Base-by-base conservation (phyloP, 2,888 invertebrate species). In the Poecilobothrus nobilitatus region DNA sequence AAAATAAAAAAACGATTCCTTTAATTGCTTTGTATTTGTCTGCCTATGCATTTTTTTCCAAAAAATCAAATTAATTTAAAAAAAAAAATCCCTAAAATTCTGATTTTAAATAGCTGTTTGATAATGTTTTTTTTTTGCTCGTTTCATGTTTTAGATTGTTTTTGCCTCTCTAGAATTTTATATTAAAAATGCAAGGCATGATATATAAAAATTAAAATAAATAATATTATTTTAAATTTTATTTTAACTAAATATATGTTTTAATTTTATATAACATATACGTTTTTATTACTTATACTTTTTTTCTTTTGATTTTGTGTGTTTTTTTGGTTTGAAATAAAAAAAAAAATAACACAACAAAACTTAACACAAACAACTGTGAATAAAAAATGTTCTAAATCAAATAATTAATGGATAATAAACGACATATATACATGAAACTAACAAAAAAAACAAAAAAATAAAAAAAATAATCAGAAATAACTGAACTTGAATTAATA, bases 401-500 rank as follows among this genome's bases (percentile, higher is more conserved):
- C 37, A 37, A 37, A 37, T 8, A 53, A 53, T 53, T 15, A 53
- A 53, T 53, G 53, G 53, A 53, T 6, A 15, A 53, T 18, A 1
- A 53, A 53, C 53, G 15, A 53, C 53, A 53, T 53, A 53, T 12
- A 53, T 53, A 53, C 53, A 53, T 27, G 27, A 27, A 27, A 27
- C 2, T 27, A 27, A 27, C 2, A 27, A 27, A 27, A 27, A 53
- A 9, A 53, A 18, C 53, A 53, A 53, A 18, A 53, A 53, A 53
- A 65, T 37, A 34, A 69, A 68, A 67, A 70, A 65, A 65, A 65
- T 72, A 71, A 53, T 53, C 72, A 74, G 74, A 74, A 71, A 73
- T 73, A 44, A 68, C 71, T 68, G 74, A 74, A 70, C 74, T 73
- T 72, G 74, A 73, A 68, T 63, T 74, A 71, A 71, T 72, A 63